These are phyloP conservation scores for Lampropteryx suffumata DNA, from an alignment of 2,888 invertebrate genomes.

Conservation along the genomic window DNA sequence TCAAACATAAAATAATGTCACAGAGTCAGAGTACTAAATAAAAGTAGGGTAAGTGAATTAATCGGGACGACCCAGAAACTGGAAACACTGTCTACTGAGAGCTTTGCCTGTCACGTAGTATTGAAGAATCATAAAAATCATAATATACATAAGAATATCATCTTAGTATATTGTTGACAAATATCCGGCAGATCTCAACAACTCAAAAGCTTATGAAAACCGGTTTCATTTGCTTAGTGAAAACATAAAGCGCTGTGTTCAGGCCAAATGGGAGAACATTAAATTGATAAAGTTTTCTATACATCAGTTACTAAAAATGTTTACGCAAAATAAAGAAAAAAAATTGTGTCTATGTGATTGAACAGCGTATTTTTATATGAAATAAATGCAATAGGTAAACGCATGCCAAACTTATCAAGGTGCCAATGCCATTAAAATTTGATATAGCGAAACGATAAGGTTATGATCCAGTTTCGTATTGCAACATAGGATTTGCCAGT, in stretches of 20 bases:
- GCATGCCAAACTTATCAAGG: constrained; percentile 9
- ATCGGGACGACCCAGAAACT: constrained; percentile 78
- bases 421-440: constrained; percentile 28
- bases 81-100: constrained; percentile 46
- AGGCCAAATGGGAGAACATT: no score
- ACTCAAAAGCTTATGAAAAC: no score
- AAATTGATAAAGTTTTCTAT: no score
- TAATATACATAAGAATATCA: no score
- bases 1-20: constrained; percentile 74
- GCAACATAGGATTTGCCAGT: constrained; percentile 32
- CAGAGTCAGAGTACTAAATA: constrained; percentile 73
- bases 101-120: constrained; percentile 37
- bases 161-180: no score
- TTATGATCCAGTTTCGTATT: constrained; percentile 30
- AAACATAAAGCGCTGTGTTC: no score
- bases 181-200: no score
- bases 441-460: constrained; percentile 32
- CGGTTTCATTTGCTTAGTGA: no score
- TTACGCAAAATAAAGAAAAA: no score
- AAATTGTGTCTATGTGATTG: no score
- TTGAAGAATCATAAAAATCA: constrained; percentile 33
- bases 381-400: not conserved
- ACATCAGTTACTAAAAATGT: no score
- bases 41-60: constrained; percentile 79
- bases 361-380: not conserved